These are phyloP conservation scores for Neoaliturus tenellus DNA, from an alignment of 2,888 invertebrate species.

Conservation along the genomic window DNA sequence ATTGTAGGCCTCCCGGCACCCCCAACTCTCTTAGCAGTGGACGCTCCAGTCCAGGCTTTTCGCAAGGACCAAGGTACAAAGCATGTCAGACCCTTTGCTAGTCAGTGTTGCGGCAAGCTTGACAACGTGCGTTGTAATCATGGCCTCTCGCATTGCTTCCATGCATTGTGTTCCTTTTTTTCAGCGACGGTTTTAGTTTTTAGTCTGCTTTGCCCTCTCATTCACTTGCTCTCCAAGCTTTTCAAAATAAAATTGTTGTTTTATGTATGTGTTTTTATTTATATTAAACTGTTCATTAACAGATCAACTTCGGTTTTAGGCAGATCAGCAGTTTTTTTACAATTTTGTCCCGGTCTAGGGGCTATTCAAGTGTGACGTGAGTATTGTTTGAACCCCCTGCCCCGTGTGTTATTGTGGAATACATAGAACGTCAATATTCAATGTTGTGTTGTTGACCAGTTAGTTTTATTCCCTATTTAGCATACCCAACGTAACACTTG, in stretches of 20 bases:
- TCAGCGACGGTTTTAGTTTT: background rate
- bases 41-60: conserved; percentile 71
- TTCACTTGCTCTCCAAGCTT: background rate
- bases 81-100: conserved; percentile 1
- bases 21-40: conserved; percentile 71
- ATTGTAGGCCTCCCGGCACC: conserved; percentile 48
- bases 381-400: background rate
- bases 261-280: background rate
- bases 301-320: background rate
- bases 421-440: background rate
- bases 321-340: conserved; percentile 20
- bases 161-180: background rate
- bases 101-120: conserved; percentile 2
- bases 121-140: background rate
- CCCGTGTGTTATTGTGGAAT: too few relatives aligned
- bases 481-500: background rate
- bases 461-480: background rate
- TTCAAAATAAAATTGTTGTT: background rate
- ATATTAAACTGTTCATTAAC: background rate
- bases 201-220: background rate
- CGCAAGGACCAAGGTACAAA: conserved; percentile 71
- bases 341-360: conserved; percentile 1
- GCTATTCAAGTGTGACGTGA: conserved; percentile 10
- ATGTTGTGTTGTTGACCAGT: background rate
- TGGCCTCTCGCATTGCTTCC: conserved; percentile 6